Base-by-base conservation (phyloP, 2,113 vertebrate genomes). In the Panthera tigris region DNA sequence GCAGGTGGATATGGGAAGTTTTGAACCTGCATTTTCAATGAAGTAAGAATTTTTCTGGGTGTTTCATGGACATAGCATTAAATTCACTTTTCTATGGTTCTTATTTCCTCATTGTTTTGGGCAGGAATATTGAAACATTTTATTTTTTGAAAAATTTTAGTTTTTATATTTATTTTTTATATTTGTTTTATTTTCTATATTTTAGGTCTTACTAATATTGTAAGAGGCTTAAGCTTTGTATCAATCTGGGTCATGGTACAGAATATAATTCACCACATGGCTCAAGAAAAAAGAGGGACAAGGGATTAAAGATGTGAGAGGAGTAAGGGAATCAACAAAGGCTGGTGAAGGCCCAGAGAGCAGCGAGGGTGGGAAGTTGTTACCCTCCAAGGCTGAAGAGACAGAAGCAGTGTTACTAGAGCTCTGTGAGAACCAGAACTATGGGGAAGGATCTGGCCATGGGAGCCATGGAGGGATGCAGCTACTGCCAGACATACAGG, bases 161-260 rank as follows among this genome's bases (percentile, higher is more conserved):
- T 48, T 45, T 48, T 48, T 78, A 48, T 31, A 48, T 48, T 48
- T 76, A 45, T 29, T 76, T 48, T 78, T 48, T 78, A 48, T 48
- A 78, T 95, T 57, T 21, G 55, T 57, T 95, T 95, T 39, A 76
- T 57, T 71, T 91, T 94, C 57, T 82, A 7, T 39, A 48, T 78
- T 96, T 92, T 88, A 71, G n/a, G 15, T 85, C 52, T 97, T 91
- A 12, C 23, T 96, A 61, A 61, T 61, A 2, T 84, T 91, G 87
- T 84, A 84, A 55, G 61, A 86, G 36, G 15, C 9, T 48, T 90
- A 66, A 39, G 10, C 65, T 93, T 97, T 71, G 0, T 84, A 69
- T 86, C 66, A 85, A 45, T 81, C 27, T 39, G 8, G 8, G 18
- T 57, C 78, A 52, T 31, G 29, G 13, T 19, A 39, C 15, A 29